These are phyloP conservation scores for Lingula anatina DNA, from an alignment of 2,888 invertebrate genomes.

Conservation along the genomic window DNA sequence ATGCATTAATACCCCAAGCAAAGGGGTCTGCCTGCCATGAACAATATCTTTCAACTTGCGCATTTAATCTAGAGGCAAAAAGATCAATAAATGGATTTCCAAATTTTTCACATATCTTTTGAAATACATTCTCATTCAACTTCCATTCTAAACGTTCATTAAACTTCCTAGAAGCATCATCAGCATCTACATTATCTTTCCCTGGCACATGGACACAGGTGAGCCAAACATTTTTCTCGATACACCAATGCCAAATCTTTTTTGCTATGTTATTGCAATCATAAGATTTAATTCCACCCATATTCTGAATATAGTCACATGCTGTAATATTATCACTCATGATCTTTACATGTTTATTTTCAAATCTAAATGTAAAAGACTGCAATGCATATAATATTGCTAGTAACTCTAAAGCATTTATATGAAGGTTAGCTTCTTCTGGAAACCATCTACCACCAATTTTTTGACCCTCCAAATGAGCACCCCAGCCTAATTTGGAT, in stretches of 20 bases:
- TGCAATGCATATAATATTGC: slow-evolving; percentile 5
- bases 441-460: slow-evolving; percentile 7
- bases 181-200: slow-evolving; percentile 3
- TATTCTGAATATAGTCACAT: slow-evolving; percentile 6
- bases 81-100: slow-evolving; percentile 7
- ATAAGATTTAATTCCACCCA: slow-evolving; percentile 6
- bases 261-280: slow-evolving; percentile 3
- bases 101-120: slow-evolving; percentile 1
- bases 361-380: slow-evolving; percentile 3
- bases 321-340: background rate
- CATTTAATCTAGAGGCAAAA: slow-evolving; percentile 10
- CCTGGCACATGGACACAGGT: slow-evolving; percentile 4
- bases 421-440: slow-evolving; percentile 4
- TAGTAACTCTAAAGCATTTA: slow-evolving; percentile 8
- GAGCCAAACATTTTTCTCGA: slow-evolving; percentile 6
- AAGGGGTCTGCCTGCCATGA: slow-evolving; percentile 7
- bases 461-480: background rate
- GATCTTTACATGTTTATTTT: too few species aligned
- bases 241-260: slow-evolving; percentile 5
- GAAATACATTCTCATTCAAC: slow-evolving; percentile 4
- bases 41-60: slow-evolving; percentile 3
- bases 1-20: slow-evolving; percentile 8
- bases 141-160: slow-evolving; percentile 7
- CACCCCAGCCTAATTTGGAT: slow-evolving; percentile 9
- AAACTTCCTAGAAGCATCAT: slow-evolving; percentile 2